phyloP scores from a whole-genome alignment of 2,113 vertebrate genomes.

The Oryzias curvinotus region DNA sequence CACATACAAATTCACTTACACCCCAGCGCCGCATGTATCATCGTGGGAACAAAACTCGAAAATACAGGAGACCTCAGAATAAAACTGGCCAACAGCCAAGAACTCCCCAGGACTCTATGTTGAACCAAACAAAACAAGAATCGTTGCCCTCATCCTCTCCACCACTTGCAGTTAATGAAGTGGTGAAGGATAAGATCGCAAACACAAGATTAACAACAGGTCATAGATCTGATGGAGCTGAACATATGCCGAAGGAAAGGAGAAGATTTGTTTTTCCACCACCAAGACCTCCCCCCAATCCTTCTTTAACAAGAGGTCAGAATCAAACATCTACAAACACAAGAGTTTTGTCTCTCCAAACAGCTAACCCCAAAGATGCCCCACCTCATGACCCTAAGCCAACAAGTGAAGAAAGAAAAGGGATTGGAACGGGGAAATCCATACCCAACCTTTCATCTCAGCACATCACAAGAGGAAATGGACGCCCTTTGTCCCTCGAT shows the following conservation, averaged over 20 bases:
- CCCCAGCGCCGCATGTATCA: slow-evolving; percentile 8
- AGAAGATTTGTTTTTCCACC: background rate
- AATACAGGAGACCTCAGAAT: slow-evolving; percentile 24
- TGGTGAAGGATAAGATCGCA: background rate
- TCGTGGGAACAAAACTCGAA: background rate
- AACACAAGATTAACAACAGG: background rate
- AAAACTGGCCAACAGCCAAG: slow-evolving; percentile 19
- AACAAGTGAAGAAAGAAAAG: background rate
- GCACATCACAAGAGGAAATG: slow-evolving; percentile 6
- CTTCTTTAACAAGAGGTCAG: slow-evolving; percentile 1
- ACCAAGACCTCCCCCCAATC: background rate
- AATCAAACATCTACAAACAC: slow-evolving; percentile 32
- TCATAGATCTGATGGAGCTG: background rate
- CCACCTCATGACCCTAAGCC: background rate
- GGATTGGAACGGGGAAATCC: background rate
- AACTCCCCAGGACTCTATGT: background rate
- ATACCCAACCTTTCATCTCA: background rate
- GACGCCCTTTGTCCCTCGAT: background rate
- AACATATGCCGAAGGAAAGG: slow-evolving; percentile 12
- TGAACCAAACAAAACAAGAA: background rate
- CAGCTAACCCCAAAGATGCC: background rate
- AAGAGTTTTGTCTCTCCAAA: slow-evolving; percentile 4
- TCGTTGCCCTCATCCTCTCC: background rate
- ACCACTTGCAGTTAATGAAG: background rate
- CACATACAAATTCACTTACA: background rate